These are phyloP conservation scores for Menidia beryllina DNA, from an alignment of 2,113 vertebrate species.

Conservation along the genomic window DNA sequence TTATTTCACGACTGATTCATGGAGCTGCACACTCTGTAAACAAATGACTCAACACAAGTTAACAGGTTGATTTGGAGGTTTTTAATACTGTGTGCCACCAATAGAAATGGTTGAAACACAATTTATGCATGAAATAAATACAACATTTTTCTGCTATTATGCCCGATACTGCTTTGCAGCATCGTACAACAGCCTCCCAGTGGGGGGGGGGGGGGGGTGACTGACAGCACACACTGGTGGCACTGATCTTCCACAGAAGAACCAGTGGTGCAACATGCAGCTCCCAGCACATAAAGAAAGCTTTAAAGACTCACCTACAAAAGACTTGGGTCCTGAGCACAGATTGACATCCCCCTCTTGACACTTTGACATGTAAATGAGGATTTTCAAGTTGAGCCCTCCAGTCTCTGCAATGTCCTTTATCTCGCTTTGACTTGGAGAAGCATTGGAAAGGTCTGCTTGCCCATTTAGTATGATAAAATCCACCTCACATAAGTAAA, in stretches of 20 bases:
- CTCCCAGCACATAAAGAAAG: slow-evolving; percentile 62
- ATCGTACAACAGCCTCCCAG: slow-evolving; percentile 57
- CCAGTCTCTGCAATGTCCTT: slow-evolving; percentile 64
- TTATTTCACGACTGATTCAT: slow-evolving; percentile 52
- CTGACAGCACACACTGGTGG: slow-evolving; percentile 72
- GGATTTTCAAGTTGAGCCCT: slow-evolving; percentile 66
- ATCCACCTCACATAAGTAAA: slow-evolving; percentile 25
- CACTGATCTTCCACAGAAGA: slow-evolving; percentile 64
- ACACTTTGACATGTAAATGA: slow-evolving; percentile 76
- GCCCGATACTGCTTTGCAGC: slow-evolving; percentile 66
- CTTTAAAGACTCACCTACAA: slow-evolving; percentile 64
- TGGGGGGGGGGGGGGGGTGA: slow-evolving; percentile 70
- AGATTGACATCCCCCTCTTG: slow-evolving; percentile 73
- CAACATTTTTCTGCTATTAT: slow-evolving; percentile 70
- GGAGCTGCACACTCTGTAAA: slow-evolving; percentile 50
- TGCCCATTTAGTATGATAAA: slow-evolving; percentile 60
- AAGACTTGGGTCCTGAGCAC: slow-evolving; percentile 53
- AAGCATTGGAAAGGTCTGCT: slow-evolving; percentile 51
- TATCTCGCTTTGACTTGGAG: slow-evolving; percentile 55
- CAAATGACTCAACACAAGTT: slow-evolving; percentile 61
- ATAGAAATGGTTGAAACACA: slow-evolving; percentile 70
- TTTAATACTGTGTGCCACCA: slow-evolving; percentile 58
- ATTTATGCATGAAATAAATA: slow-evolving; percentile 73
- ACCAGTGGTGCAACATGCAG: slow-evolving; percentile 66
- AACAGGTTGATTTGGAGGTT: slow-evolving; percentile 69